Evolutionary conservation across 1,140 invertebrate genomes (phyloP).

Genomic region (Anthonomus grandis): DNA sequence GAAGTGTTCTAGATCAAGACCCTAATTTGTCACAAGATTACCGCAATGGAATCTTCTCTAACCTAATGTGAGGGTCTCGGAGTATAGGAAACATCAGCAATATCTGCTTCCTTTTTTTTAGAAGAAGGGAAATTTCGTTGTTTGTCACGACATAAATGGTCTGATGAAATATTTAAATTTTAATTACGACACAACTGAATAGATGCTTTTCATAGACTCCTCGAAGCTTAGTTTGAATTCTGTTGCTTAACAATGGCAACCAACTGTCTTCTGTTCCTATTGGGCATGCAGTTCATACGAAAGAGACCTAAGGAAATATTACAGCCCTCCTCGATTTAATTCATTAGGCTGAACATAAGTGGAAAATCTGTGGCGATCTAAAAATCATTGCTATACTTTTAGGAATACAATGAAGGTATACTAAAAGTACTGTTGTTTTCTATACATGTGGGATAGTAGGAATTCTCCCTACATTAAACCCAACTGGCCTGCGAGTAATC

Average conservation of each 20-base stretch:
- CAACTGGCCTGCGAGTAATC: conserved; percentile 13
- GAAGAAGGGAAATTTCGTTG: conserved; percentile 13
- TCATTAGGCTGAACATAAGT: conserved; percentile 31
- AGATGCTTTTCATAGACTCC: conserved; percentile 16
- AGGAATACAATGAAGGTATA: conserved; percentile 41
- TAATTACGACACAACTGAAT: not conserved
- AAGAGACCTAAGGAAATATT: conserved; percentile 16
- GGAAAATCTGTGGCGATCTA: conserved; percentile 41
- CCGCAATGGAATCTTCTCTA: conserved; percentile 7
- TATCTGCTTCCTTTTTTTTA: not conserved
- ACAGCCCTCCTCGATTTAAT: conserved; percentile 15
- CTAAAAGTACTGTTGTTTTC: conserved; percentile 47
- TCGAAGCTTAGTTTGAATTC: conserved; percentile 22
- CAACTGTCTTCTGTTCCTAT: conserved; percentile 13
- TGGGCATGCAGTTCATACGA: conserved; percentile 15
- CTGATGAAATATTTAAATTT: not conserved
- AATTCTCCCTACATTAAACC: conserved; percentile 36
- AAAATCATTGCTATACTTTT: conserved; percentile 43
- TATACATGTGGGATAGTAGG: conserved; percentile 47
- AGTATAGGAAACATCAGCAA: not conserved
- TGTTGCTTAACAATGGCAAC: conserved; percentile 20
- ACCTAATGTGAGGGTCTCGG: not conserved
- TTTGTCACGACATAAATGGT: conserved; percentile 7
- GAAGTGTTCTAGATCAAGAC: conserved; percentile 2
- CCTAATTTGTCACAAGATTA: conserved; percentile 10